These are phyloP conservation scores for Listronotus bonariensis DNA, from an alignment of 1,140 invertebrate species.

Conservation along the genomic window DNA sequence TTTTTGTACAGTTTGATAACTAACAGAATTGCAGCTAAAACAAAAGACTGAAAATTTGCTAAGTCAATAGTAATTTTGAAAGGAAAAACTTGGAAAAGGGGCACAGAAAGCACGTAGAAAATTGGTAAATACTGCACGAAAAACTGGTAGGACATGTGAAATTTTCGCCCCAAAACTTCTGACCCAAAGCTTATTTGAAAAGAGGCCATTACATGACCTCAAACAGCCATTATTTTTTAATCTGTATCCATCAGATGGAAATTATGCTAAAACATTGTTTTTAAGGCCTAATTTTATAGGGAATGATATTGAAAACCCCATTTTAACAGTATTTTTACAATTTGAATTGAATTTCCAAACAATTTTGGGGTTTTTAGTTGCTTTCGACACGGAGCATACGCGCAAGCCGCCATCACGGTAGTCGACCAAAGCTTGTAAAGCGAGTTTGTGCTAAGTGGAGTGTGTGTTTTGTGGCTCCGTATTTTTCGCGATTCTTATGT, in stretches of 20 bases:
- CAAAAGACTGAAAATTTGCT: constrained; percentile 19
- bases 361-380: neutral
- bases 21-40: constrained; percentile 1
- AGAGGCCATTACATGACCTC: constrained; percentile 31
- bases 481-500: constrained; percentile 54
- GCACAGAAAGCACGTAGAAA: constrained; percentile 17
- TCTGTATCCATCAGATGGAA: constrained; percentile 9
- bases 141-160: constrained; percentile 19
- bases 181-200: constrained; percentile 5
- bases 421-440: constrained; percentile 54
- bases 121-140: constrained; percentile 8
- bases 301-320: constrained; percentile 25
- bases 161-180: constrained; percentile 14
- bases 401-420: constrained; percentile 53
- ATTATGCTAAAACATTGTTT: neutral
- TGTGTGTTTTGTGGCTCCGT: constrained; percentile 56
- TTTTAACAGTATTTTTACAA: constrained; percentile 39
- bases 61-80: constrained; percentile 8
- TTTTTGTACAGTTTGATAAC: no score
- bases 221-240: constrained; percentile 23
- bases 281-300: constrained; percentile 2
- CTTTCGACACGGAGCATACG: constrained; percentile 21
- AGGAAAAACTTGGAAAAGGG: constrained; percentile 20
- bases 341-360: constrained; percentile 8
- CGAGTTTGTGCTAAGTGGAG: constrained; percentile 54